Base-by-base conservation (phyloP, 2,797 vertebrate genomes). In the Merluccius polli region DNA sequence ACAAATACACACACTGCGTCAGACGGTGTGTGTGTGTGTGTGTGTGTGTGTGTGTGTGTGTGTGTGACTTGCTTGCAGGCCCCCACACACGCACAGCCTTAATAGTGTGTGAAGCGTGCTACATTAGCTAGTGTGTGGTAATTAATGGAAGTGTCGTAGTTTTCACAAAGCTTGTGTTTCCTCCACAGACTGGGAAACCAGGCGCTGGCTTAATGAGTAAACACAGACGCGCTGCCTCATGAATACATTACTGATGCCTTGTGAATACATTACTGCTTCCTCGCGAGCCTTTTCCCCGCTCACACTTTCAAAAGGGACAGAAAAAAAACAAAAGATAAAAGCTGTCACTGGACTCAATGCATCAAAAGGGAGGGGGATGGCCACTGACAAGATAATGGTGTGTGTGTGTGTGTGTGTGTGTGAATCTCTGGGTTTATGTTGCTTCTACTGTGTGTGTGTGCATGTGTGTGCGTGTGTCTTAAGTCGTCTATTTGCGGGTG, bases 201-300 rank as follows among this genome's bases (percentile, higher is more conserved):
- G 88, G 91, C 88, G 91, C 92, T 89, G 85, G 87, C 88, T 89
- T 93, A 92, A 93, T 91, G 91, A 93, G 90, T 92, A 92, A 93
- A 93, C 87, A 91, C 88, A 82, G 67, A 31, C 83, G 0, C 79
- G 71, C 76, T 30, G 81, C 85, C 87, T 36, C 90, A 73, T 89
- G 89, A 92, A 92, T 91, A 88, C 92, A 63, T 63, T 63, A 63
- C 52, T 63, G 52, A 63, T 10, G n/a, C 52, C 52, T 63, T 35
- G 74, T 89, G 89, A 92, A 92, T 91, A 88, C 92, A 59, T 59
- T 59, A 59, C 52, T 59, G 52, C 52, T 11, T 63, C 52, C n/a
- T 63, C 52, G 5, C n/a, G n/a, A 21, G n/a, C 52, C 52, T 91
- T 91, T 88, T 87, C 85, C 79, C 84, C 27, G 85, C 84, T 87